Evolutionary conservation across 2,113 vertebrate species (phyloP).

Genomic region (Tinamus guttatus): DNA sequence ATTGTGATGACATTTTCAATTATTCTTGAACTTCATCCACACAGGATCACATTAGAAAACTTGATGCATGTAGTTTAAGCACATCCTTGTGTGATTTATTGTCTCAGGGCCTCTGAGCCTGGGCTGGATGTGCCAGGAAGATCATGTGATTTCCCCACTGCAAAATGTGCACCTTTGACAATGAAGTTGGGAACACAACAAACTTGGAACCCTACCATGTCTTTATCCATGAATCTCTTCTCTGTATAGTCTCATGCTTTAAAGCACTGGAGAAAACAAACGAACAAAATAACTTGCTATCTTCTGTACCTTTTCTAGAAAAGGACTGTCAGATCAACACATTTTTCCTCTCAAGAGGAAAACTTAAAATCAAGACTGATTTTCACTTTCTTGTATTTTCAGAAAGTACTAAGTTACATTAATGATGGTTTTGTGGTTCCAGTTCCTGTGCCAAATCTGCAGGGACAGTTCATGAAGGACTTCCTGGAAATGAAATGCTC

Average conservation of each 20-base stretch:
- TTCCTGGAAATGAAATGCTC: slow-evolving; percentile 1
- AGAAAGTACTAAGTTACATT: slow-evolving; percentile 11
- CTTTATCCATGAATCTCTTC: not conserved
- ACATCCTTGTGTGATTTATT: not conserved
- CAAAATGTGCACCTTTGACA: not conserved
- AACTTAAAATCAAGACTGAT: slow-evolving; percentile 15
- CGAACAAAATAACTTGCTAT: not conserved
- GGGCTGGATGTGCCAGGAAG: not conserved
- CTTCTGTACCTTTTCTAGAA: not conserved
- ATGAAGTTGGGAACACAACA: not conserved
- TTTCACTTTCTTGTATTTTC: slow-evolving; percentile 28
- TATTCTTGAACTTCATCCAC: not conserved
- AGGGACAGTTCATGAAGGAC: not conserved
- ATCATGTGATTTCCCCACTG: not conserved
- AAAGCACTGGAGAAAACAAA: not conserved
- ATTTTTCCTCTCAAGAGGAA: not conserved
- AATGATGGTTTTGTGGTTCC: not conserved
- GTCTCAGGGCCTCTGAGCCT: not conserved
- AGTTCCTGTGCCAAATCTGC: not conserved
- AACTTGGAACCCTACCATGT: not conserved
- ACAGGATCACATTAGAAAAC: not conserved
- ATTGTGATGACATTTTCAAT: not conserved
- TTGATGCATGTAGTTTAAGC: not conserved
- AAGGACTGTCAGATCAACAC: not conserved
- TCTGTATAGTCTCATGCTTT: not conserved